A percentile compares a stretch with the other conserved stretches of the same genome.
These are phyloP conservation scores for Sander vitreus DNA, from an alignment of 2,113 vertebrate genomes.

Conservation along the genomic window DNA sequence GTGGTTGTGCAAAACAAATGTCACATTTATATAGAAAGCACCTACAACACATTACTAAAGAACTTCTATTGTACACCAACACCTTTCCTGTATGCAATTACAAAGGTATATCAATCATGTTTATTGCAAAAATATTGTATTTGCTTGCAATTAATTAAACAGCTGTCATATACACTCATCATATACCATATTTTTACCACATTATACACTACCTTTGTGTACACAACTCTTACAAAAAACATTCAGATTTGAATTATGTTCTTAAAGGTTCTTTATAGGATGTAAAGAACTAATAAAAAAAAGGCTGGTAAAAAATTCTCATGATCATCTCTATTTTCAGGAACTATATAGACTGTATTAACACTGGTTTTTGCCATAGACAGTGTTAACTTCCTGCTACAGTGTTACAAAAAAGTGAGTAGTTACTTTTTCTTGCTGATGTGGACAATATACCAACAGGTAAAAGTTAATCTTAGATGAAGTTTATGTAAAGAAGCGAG, in stretches of 20 bases:
- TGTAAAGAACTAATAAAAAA: neutral
- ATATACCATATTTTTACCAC: neutral
- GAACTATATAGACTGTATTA: neutral
- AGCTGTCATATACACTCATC: neutral
- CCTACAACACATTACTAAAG: neutral
- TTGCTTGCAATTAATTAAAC: neutral
- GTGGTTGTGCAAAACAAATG: neutral
- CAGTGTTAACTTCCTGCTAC: neutral
- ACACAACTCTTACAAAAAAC: neutral
- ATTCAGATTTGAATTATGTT: neutral
- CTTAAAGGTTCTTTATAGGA: neutral
- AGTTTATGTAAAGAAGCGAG: constrained; percentile 68
- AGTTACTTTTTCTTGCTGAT: constrained; percentile 72
- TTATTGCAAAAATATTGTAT: neutral
- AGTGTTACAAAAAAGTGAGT: constrained; percentile 37
- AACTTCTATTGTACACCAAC: neutral
- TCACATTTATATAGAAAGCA: neutral
- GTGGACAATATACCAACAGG: constrained; percentile 57
- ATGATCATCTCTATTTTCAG: neutral
- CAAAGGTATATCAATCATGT: neutral
- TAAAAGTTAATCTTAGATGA: constrained; percentile 83
- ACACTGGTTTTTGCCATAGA: neutral
- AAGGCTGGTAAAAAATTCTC: neutral
- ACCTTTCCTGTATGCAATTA: neutral
- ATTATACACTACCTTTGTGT: neutral